Evolutionary conservation across 2,113 vertebrate species (phyloP).

Genomic region (Ornithorhynchus anatinus): DNA sequence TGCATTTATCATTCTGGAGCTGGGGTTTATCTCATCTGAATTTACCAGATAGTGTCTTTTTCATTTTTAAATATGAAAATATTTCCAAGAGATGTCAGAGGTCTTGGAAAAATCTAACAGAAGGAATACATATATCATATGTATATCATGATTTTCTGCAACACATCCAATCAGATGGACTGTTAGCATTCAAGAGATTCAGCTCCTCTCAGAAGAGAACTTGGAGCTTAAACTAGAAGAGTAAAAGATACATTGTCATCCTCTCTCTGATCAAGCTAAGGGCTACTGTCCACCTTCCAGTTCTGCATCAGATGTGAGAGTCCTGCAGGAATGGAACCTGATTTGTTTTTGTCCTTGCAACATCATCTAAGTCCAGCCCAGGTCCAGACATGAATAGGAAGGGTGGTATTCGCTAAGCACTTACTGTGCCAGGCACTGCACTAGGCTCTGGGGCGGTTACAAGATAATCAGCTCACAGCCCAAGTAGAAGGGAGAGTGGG

Average conservation of each 20-base stretch:
- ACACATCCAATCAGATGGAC: constrained; percentile 31
- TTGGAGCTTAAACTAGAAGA: constrained; percentile 19
- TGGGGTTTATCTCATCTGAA: constrained; percentile 3
- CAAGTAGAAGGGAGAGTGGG: too few species aligned
- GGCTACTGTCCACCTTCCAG: constrained; percentile 29
- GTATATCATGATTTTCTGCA: constrained; percentile 27
- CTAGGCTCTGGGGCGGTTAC: too few species aligned
- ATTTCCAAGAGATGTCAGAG: constrained; percentile 13
- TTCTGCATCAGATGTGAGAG: too few species aligned
- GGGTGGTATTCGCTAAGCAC: too few species aligned
- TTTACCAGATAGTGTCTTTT: constrained; percentile 20
- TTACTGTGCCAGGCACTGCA: too few species aligned
- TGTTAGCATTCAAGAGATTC: constrained; percentile 13
- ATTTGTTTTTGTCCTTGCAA: too few species aligned
- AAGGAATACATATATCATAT: constrained; percentile 35
- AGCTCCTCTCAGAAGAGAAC: background rate
- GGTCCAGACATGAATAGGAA: too few species aligned
- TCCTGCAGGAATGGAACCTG: too few species aligned
- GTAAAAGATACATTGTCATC: constrained; percentile 29
- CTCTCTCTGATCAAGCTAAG: constrained; percentile 41
- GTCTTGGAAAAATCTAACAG: constrained; percentile 37
- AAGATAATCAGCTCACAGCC: too few species aligned
- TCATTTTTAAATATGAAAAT: constrained; percentile 8
- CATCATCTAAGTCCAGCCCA: too few species aligned
- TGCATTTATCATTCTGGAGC: background rate